Evolutionary conservation across 2,888 invertebrate genomes (phyloP), one percentile per base, ranked within the genome.

Genomic region (Hylaea fasciaria): DNA sequence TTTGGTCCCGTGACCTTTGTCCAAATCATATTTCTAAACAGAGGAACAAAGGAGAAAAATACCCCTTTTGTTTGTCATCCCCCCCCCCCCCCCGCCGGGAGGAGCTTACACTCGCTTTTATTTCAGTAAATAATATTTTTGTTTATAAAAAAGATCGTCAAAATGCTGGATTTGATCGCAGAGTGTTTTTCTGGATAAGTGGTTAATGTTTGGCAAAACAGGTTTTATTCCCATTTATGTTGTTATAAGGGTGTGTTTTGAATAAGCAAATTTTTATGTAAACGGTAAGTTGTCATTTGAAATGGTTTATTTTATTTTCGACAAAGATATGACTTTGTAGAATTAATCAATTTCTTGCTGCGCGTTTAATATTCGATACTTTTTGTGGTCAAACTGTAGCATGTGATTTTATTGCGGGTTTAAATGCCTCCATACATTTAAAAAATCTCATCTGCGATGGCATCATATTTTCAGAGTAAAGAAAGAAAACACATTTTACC

Each of bases 41-140:
- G 65, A 52, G 47, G 63, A 63, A 65, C 64, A 59, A 65, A 62
- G 52, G 57, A 57, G 59, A 66, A 65, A 68, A 69, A 65, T 57
- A 64, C 53, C 57, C 62, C 53, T 66, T 64, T 69, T 71, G 68
- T 69, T 69, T 65, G 61, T 63, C 58, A 50, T 64, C 12, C 52
- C 43, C 29, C 49, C 48, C 46, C 12, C 52, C 43, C 29, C 49
- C 48, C 46, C 16, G 16, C 43, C 35, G 43, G n/a, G 22, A 40
- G 40, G 16, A 13, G 68, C 58, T 64, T 63, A 64, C 55, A 22
- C 10, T 46, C 40, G 58, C 60, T 66, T 61, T 68, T 64, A 63
- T 60, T 58, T 64, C 52, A 51, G 60, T 61, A 63, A 69, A 66
- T 52, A 65, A 59, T 66, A 41, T 47, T 61, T 51, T 51, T 61